Percentiles rank a stretch among this genome's conserved stretches.
Evolutionary conservation across 2,113 vertebrate species (phyloP).

Genomic region (Tinamus guttatus): DNA sequence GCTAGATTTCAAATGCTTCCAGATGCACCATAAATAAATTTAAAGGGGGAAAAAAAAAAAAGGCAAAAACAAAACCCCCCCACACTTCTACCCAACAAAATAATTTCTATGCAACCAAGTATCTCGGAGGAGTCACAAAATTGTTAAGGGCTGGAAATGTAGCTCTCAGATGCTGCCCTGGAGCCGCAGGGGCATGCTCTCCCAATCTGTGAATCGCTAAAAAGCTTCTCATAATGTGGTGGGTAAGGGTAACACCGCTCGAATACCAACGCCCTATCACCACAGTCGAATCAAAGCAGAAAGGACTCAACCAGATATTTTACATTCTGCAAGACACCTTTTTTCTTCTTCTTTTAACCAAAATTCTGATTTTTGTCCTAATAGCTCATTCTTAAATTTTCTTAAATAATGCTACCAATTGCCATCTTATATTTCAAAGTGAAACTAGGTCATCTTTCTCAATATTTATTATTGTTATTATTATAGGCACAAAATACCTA

Average conservation of each 20-base stretch:
- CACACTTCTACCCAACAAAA: not conserved
- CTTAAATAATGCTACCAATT: not conserved
- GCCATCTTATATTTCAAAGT: not conserved
- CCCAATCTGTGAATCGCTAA: not conserved
- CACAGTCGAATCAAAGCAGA: not conserved
- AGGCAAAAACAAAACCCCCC: not conserved
- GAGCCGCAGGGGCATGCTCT: not conserved
- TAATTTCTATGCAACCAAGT: not conserved
- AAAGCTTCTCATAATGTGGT: not conserved
- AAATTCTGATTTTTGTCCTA: not conserved
- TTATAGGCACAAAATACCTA: not conserved
- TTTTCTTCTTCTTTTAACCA: not conserved
- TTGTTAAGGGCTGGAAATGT: not conserved
- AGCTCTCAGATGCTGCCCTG: not conserved
- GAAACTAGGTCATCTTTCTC: not conserved
- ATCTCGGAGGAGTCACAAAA: not conserved
- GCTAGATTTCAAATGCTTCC: not conserved
- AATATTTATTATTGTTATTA: not conserved
- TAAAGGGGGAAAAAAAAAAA: fast-evolving
- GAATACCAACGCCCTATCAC: not conserved
- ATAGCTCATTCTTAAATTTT: not conserved
- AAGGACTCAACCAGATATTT: not conserved
- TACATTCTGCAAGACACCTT: not conserved
- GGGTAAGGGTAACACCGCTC: fast-evolving
- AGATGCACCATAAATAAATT: not conserved